Conservation (phyloP, 2,888 invertebrate genomes). For the Colletes collaris region DNA sequence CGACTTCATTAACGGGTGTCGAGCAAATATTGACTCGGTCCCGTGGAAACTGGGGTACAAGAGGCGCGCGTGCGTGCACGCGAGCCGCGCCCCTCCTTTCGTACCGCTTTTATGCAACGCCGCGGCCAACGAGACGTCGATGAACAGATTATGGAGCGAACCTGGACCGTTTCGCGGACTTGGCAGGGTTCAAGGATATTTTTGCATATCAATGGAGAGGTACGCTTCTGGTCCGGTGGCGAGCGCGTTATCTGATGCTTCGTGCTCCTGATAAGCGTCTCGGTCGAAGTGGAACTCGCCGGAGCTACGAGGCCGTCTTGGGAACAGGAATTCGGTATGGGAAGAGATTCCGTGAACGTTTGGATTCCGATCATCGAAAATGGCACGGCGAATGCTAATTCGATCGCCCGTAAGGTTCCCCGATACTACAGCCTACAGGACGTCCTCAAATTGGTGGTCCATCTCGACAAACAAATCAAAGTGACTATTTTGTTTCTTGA, state of each 20-base stretch:
- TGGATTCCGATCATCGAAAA: slow-evolving; percentile 3
- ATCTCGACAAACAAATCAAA: too few relatives aligned
- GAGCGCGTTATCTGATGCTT: slow-evolving; percentile 48
- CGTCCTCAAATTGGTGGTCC: too few relatives aligned
- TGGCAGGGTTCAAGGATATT: slow-evolving; percentile 9
- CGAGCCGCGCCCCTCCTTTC: slow-evolving; percentile 17
- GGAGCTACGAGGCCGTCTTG: slow-evolving; percentile 12
- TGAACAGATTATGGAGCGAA: slow-evolving; percentile 31
- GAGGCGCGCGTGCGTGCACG: slow-evolving; percentile 48
- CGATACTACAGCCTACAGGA: neutral
- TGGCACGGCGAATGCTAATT: slow-evolving; percentile 26
- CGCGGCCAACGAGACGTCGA: slow-evolving; percentile 29
- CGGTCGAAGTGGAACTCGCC: slow-evolving; percentile 11
- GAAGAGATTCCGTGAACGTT: slow-evolving; percentile 28
- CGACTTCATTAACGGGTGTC: slow-evolving; percentile 80
- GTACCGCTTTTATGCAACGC: slow-evolving; percentile 5
- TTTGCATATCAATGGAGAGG: slow-evolving; percentile 54
- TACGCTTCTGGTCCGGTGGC: slow-evolving; percentile 26
- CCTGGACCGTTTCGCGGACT: neutral
- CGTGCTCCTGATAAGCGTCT: slow-evolving; percentile 52
- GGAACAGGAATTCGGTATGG: slow-evolving; percentile 34
- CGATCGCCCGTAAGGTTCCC: neutral
- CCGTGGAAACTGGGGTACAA: slow-evolving; percentile 76
- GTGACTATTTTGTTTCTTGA: too few relatives aligned
- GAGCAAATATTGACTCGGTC: slow-evolving; percentile 80